Evolutionary conservation across 2,113 vertebrate species (phyloP).

Genomic region (Genyomyrus donnyi): DNA sequence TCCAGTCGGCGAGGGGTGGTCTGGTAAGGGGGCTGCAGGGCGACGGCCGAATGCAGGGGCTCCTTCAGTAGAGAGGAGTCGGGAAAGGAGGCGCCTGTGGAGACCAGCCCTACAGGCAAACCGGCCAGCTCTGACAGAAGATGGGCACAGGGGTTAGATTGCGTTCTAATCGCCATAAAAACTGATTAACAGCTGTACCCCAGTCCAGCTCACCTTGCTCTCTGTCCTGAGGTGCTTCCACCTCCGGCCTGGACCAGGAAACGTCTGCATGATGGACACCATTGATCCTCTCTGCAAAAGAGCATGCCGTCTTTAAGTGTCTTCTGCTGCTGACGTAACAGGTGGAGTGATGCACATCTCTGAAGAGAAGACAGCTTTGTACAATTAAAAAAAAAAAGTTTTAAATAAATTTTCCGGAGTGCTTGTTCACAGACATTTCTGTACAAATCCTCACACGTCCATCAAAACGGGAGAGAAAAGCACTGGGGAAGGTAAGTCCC

Average conservation of each 20-base stretch:
- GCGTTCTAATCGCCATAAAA: neutral
- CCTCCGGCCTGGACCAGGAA: neutral
- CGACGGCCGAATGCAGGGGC: constrained; percentile 62
- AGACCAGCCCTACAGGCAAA: constrained; percentile 7
- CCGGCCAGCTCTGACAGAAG: neutral
- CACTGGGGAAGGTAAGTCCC: neutral
- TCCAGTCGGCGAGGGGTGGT: constrained; percentile 40
- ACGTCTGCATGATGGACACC: neutral
- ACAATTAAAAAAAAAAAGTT: neutral
- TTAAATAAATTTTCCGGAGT: neutral
- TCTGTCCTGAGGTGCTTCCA: neutral
- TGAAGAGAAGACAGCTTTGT: neutral
- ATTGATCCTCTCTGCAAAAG: neutral
- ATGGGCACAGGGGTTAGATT: neutral
- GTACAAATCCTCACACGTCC: too few species aligned
- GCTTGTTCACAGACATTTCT: neutral
- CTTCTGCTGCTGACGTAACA: neutral
- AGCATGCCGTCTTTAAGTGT: neutral
- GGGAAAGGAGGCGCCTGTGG: constrained; percentile 1
- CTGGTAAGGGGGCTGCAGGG: constrained; percentile 74
- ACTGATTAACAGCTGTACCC: neutral
- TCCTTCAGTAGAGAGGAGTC: constrained; percentile 54
- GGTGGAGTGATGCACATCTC: neutral
- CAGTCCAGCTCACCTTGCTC: neutral
- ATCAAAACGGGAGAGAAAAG: neutral